Percentiles rank a stretch among this genome's conserved stretches.
Evolutionary conservation across 2,888 invertebrate species (phyloP).

Genomic region (Rotaria macrura): DNA sequence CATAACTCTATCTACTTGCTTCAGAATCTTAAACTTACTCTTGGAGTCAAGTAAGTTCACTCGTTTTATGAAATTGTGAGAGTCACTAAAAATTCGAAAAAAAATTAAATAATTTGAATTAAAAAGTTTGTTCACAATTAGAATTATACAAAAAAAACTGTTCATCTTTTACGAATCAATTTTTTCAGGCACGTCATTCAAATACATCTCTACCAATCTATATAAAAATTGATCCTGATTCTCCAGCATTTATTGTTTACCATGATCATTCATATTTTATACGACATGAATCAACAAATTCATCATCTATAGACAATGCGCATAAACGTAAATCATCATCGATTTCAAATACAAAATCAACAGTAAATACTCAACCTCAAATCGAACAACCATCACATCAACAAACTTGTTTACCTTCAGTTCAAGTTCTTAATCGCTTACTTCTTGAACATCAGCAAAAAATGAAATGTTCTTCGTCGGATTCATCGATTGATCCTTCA

Average conservation of each 20-base stretch:
- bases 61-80: no score
- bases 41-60: no score
- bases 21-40: no score
- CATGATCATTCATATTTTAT: slow-evolving; percentile 15
- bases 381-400: neutral
- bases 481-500: neutral
- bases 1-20: no score
- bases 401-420: neutral
- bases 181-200: neutral
- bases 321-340: neutral
- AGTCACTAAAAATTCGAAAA: no score
- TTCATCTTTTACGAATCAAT: neutral
- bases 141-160: no score
- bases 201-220: neutral
- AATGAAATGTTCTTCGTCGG: neutral
- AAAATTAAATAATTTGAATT: no score
- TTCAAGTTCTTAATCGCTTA: neutral
- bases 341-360: neutral
- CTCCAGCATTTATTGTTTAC: neutral
- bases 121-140: no score
- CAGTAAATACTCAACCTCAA: neutral
- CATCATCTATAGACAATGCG: neutral
- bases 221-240: neutral
- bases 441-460: slow-evolving; percentile 1
- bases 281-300: neutral